Base-by-base conservation (phyloP, 35 echinoderm and acorn worm species). In the Apostichopus californicus region DNA sequence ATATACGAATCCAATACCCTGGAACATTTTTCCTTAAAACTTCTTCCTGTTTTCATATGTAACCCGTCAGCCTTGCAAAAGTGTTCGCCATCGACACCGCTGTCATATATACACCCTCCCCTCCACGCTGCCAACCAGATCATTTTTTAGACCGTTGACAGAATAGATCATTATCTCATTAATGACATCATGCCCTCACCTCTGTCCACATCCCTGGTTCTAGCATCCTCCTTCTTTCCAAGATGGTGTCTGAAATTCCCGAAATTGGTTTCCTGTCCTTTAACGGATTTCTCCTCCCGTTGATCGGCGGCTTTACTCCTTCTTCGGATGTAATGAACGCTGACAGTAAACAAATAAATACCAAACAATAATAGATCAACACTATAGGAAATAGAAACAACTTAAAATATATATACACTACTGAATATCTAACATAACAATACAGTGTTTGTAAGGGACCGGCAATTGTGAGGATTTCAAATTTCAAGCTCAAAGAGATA, bases 201-300 rank as follows among this genome's bases (percentile, higher is more conserved):
- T 95, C 91, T 18, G 91, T 92, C 91, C 86, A 95, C 94, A 95
- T 95, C 55, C 94, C 94, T 55, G 94, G 86, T 79, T 95, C 72
- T 7, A 92, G 63, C 34, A 84, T 95, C 79, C 83, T 91, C 52
- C 90, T 84, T 17, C 89, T 79, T 75, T 92, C 93, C 21, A 92
- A 9, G 24, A 93, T 63, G 5, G 57, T 73, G 53, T 95, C 96
- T 18, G 94, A 52, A 52, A 97, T 93, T 23, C 93, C 96, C 4
- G 96, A 97, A 15, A 97, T 97, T 4, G 96, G 92, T 25, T 87
- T 57, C 26, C 96, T 77, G 46, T 88, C 81, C 53, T 77, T 73
- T 60, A 80, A 28, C 14, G 57, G 81, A 54, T 70, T 81, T 77
- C 52, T 53, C 59, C 83, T 64, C 5, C 77, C 83, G 46, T 92